These are phyloP conservation scores for Drosophila santomea DNA, from an alignment of 1,140 invertebrate species.

Conservation along the genomic window DNA sequence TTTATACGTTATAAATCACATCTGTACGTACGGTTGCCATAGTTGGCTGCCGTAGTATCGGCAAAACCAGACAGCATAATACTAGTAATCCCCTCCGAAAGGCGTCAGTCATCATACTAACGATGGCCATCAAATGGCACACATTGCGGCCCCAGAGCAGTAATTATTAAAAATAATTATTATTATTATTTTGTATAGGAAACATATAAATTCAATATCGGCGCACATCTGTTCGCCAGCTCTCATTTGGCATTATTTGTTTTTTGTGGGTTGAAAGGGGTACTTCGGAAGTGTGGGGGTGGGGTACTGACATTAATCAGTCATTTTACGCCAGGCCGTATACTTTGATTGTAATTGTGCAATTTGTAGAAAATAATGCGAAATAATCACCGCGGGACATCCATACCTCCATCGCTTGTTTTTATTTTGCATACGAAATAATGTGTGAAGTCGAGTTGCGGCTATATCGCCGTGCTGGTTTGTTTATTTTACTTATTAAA, in stretches of 20 bases:
- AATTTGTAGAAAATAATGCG: constrained; percentile 41
- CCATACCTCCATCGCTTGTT: constrained; percentile 9
- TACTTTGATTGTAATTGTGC: constrained; percentile 57
- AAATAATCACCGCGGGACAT: constrained; percentile 40
- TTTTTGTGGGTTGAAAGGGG: neutral
- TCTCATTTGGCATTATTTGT: constrained; percentile 14
- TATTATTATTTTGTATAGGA: constrained; percentile 53
- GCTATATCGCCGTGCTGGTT: constrained; percentile 11
- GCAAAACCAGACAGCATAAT: constrained; percentile 30
- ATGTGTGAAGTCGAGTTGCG: constrained; percentile 2
- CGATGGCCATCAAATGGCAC: constrained; percentile 15
- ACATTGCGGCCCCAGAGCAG: constrained; percentile 44
- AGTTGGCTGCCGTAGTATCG: constrained; percentile 19
- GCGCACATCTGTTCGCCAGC: constrained; percentile 44
- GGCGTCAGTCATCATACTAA: constrained; percentile 48
- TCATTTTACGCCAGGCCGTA: constrained; percentile 45
- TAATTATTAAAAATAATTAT: constrained; percentile 46
- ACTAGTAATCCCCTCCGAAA: constrained; percentile 30
- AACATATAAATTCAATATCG: constrained; percentile 53
- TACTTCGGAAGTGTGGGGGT: neutral
- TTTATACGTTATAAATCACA: constrained; percentile 4
- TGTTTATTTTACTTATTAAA: constrained; percentile 1
- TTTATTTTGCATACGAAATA: constrained; percentile 24
- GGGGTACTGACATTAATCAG: constrained; percentile 45
- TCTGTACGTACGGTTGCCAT: constrained; percentile 34